Conservation (phyloP, 1,140 invertebrate genomes). For the Hormaphis cornu region DNA sequence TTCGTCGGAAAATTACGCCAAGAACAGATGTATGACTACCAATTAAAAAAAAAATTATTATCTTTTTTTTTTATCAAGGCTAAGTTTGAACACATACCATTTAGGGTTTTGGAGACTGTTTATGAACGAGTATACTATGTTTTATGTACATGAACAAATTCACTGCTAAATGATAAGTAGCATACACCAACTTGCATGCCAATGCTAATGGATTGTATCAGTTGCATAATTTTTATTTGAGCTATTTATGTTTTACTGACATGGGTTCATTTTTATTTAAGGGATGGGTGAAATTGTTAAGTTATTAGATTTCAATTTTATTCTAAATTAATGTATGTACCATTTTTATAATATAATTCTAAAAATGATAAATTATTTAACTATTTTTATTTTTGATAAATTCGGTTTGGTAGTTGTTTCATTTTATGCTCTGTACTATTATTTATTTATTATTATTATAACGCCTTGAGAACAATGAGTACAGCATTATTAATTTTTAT, state of each 20-base stretch:
- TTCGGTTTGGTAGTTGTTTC: no score
- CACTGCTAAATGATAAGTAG: background rate
- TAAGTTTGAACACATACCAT: conserved; percentile 5
- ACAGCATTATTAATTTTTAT: no score
- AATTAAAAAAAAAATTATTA: background rate
- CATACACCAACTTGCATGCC: background rate
- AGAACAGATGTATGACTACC: background rate
- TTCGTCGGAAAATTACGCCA: conserved; percentile 1
- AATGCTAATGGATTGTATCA: background rate
- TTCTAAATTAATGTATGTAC: background rate
- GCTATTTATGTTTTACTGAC: background rate
- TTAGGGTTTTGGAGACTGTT: background rate
- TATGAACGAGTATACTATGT: background rate
- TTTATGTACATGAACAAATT: background rate
- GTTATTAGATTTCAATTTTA: background rate
- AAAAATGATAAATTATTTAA: no score
- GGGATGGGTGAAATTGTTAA: background rate
- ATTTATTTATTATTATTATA: no score
- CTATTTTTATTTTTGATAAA: no score
- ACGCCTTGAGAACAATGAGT: no score
- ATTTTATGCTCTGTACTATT: no score
- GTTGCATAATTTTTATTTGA: background rate
- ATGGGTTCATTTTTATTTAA: background rate
- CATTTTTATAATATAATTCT: background rate
- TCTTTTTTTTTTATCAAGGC: background rate